Base-by-base conservation (phyloP, 2,888 invertebrate species). In the Caradrina kadenii region DNA sequence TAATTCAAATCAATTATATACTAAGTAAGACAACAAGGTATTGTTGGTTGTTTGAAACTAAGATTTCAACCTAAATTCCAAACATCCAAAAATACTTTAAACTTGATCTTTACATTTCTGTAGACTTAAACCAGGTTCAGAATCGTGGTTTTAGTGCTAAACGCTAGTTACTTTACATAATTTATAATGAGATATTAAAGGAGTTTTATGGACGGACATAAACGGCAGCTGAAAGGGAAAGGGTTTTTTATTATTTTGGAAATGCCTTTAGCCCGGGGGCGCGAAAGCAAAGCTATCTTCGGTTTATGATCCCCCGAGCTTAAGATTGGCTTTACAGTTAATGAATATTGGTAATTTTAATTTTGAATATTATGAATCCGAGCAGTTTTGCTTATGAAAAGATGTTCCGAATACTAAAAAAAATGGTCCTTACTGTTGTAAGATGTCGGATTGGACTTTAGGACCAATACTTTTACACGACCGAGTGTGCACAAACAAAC, bases 151-250 rank as follows among this genome's bases (percentile, higher is more conserved):
- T 66, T 15, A 66, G 71, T 81, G 55, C 45, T 53, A 68, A 68
- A 65, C 19, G 56, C 58, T 59, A 72, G 67, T 73, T 79, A 76
- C 73, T 85, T 75, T 79, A 64, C 76, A 85, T 84, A 85, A 84
- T 85, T 85, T 80, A 84, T 85, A 85, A 84, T 85, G 81, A 77
- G 83, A 79, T 79, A 82, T 84, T 82, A 85, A 78, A 82, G 22
- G 53, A 74, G 78, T 81, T 85, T 85, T 79, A 84, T 75, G 73
- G 58, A 31, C 54, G 75, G 74, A 74, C 71, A 70, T 85, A 85
- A 85, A 85, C 72, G 68, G 71, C 58, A 72, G 71, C 69, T 76
- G 72, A 80, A 81, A 78, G 78, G 77, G 61, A 72, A 81, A 79
- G 72, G 83, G 79, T 68, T 82, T 82, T 84, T 85, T 85, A 85